A percentile compares a stretch with the other conserved stretches of the same genome.
These are phyloP conservation scores for Podarcis lilfordi DNA, from an alignment of 2,797 vertebrate genomes.

Conservation along the genomic window DNA sequence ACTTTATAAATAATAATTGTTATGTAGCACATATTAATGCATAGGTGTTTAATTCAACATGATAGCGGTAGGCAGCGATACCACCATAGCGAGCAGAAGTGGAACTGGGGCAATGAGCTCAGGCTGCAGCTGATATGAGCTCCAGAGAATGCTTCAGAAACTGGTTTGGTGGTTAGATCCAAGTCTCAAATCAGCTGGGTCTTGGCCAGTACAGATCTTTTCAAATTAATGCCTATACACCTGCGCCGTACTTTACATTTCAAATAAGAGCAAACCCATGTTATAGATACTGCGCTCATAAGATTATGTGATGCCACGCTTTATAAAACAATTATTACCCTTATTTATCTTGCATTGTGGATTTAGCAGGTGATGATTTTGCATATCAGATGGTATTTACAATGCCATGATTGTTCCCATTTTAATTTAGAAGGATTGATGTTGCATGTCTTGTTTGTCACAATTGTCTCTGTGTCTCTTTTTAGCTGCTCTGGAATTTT, in stretches of 20 bases:
- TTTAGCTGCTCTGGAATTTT: not conserved
- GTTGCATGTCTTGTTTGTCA: not conserved
- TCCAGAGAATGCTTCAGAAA: not conserved
- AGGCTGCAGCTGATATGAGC: not conserved
- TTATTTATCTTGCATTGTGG: conserved; percentile 15
- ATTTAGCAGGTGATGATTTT: not conserved
- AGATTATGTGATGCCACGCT: not conserved
- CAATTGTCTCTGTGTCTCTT: not conserved
- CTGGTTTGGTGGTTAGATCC: not conserved
- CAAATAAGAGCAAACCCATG: too few species aligned
- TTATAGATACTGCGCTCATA: not conserved
- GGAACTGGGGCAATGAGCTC: not conserved
- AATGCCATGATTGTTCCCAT: not conserved
- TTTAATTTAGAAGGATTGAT: not conserved
- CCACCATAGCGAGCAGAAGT: not conserved
- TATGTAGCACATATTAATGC: not conserved
- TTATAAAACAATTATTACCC: not conserved
- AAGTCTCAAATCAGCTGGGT: not conserved
- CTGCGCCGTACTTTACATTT: not conserved
- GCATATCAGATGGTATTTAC: not conserved
- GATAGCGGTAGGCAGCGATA: too few species aligned
- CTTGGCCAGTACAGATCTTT: not conserved
- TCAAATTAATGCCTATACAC: not conserved
- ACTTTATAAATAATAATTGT: not conserved
- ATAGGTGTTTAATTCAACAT: not conserved